Evolutionary conservation across 2,113 vertebrate species (phyloP).

Genomic region (Sclerurus mexicanus): DNA sequence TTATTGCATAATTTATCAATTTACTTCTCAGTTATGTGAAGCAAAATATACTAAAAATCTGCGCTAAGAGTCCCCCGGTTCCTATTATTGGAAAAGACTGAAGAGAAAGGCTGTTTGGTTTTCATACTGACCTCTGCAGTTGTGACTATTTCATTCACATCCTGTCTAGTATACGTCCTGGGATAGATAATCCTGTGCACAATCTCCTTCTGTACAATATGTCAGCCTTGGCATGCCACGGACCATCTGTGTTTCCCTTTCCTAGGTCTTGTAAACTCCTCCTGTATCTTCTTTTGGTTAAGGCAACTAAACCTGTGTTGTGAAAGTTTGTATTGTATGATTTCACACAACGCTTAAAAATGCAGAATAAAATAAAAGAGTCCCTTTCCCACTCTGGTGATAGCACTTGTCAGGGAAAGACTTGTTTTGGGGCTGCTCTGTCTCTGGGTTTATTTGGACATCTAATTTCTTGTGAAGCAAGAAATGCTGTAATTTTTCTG

Average conservation of each 20-base stretch:
- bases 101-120: neutral
- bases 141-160: conserved; percentile 8
- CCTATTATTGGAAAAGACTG: neutral
- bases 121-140: neutral
- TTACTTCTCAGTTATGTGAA: neutral
- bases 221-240: neutral
- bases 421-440: neutral
- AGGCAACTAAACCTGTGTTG: neutral
- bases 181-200: neutral
- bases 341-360: neutral
- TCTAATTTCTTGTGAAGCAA: neutral
- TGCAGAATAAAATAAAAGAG: neutral
- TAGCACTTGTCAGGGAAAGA: neutral
- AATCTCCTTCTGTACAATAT: conserved; percentile 6
- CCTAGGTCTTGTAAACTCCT: neutral
- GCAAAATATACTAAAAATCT: neutral
- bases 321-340: neutral
- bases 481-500: neutral
- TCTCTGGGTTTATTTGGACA: neutral
- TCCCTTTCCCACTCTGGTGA: neutral
- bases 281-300: neutral
- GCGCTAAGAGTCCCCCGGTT: neutral
- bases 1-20: neutral
- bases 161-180: conserved; percentile 6
- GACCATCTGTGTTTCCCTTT: neutral